Percentiles rank a stretch among this genome's conserved stretches.
phyloP scores from a whole-genome alignment of 2,113 vertebrate genomes.

The Taurulus bubalis region DNA sequence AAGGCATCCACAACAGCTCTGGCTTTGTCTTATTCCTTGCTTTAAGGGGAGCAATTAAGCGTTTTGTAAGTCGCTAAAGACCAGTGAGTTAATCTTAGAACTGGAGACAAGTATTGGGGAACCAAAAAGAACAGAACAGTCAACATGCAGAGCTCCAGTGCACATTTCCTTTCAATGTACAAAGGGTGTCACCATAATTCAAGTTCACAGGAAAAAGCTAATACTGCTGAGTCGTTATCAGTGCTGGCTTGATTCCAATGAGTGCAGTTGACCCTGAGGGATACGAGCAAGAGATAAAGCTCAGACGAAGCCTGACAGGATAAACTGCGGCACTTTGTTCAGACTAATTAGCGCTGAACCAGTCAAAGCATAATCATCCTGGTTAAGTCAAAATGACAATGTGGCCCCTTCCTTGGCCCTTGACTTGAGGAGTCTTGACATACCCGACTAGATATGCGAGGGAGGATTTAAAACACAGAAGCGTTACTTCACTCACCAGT shows the following conservation, averaged over 20 bases:
- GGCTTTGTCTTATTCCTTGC: conserved; percentile 20
- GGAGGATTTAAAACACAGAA: background rate
- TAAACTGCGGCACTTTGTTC: conserved; percentile 11
- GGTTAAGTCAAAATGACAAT: background rate
- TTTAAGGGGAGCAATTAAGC: conserved; percentile 58
- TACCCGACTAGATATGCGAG: background rate
- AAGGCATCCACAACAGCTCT: conserved; percentile 35
- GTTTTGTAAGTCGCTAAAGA: conserved; percentile 50
- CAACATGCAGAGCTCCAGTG: background rate
- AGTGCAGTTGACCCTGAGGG: conserved; percentile 1
- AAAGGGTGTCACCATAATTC: background rate
- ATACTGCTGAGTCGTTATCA: background rate
- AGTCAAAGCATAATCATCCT: conserved; percentile 1
- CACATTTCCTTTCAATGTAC: conserved; percentile 9
- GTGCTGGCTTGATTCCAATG: conserved; percentile 17
- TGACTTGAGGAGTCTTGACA: background rate
- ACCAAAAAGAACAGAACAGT: conserved; percentile 7
- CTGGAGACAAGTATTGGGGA: conserved; percentile 14
- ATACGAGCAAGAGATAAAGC: background rate
- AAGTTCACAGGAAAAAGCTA: conserved; percentile 6
- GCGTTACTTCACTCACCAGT: background rate
- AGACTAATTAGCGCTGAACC: background rate
- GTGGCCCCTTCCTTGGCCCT: background rate
- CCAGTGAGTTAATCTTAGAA: conserved; percentile 27
- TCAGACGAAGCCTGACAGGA: background rate